Evolutionary conservation across 1,140 invertebrate genomes (phyloP).

Genomic region (Drosophila trapezifrons): DNA sequence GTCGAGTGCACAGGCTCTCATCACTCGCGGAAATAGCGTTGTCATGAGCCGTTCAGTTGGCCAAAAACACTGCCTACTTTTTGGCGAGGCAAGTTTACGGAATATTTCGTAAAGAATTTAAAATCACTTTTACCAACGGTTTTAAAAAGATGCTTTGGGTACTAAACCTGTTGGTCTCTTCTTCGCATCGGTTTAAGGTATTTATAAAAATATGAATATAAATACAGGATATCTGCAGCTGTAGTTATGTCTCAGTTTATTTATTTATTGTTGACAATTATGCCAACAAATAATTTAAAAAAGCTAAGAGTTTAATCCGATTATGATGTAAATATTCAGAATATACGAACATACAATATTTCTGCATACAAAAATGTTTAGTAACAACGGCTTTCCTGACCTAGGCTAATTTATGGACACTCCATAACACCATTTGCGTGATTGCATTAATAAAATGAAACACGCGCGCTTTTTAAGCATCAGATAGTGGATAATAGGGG

Average conservation of each 20-base stretch:
- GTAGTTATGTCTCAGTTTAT: too few species aligned
- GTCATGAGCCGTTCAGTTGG: not conserved
- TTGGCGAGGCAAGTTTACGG: not conserved
- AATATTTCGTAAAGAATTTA: not conserved
- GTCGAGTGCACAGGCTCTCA: not conserved
- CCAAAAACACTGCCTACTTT: not conserved
- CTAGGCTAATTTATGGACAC: conserved; percentile 26
- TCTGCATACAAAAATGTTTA: not conserved
- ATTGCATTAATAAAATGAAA: conserved; percentile 16
- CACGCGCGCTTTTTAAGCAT: conserved; percentile 25
- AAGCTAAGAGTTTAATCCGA: fast-evolving
- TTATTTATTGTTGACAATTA: not conserved
- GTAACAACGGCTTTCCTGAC: conserved; percentile 23
- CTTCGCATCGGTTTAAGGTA: too few species aligned
- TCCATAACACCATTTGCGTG: conserved; percentile 11
- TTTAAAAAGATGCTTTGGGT: too few species aligned
- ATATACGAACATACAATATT: too few species aligned
- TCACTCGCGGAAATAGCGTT: not conserved
- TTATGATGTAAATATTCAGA: too few species aligned
- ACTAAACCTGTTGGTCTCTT: too few species aligned
- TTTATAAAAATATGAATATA: too few species aligned
- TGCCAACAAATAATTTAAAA: not conserved
- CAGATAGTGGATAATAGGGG: conserved; percentile 6
- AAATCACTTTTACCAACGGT: not conserved
- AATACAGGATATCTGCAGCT: too few species aligned